Evolutionary conservation across 2,113 vertebrate species (phyloP).

Genomic region (Agapornis roseicollis): DNA sequence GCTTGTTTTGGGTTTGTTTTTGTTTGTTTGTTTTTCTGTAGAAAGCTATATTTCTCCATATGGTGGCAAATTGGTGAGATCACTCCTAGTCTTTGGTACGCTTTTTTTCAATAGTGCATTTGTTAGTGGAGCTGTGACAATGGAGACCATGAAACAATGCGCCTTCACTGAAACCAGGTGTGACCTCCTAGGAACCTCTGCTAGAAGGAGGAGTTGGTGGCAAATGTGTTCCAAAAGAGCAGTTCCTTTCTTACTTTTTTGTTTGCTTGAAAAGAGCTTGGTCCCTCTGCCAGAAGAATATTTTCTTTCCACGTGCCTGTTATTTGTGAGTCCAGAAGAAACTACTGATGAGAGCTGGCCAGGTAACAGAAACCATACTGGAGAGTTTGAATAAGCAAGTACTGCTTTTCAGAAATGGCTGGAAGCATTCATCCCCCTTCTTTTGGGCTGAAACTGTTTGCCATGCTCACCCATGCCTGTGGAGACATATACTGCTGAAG

Average conservation of each 20-base stretch:
- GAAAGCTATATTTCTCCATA: neutral
- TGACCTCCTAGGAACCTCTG: neutral
- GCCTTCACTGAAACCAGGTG: neutral
- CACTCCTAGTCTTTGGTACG: neutral
- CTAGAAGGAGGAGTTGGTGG: neutral
- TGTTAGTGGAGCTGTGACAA: neutral
- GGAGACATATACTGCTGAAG: neutral
- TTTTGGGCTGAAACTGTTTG: neutral
- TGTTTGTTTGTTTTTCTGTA: neutral
- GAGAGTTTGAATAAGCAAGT: neutral
- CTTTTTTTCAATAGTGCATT: neutral
- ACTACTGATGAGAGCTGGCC: neutral
- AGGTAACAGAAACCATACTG: neutral
- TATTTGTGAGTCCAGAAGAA: neutral
- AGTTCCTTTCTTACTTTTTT: neutral
- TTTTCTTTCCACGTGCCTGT: neutral
- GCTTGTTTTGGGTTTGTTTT: accelerated
- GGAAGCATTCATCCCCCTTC: neutral
- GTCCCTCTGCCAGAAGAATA: neutral
- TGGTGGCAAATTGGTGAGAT: neutral
- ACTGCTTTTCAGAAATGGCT: neutral
- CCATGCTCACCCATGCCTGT: neutral
- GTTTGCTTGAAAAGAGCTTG: neutral
- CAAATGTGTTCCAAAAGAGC: neutral
- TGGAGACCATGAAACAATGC: neutral